Conservation (phyloP, 1,140 invertebrate genomes). For the Musca domestica region DNA sequence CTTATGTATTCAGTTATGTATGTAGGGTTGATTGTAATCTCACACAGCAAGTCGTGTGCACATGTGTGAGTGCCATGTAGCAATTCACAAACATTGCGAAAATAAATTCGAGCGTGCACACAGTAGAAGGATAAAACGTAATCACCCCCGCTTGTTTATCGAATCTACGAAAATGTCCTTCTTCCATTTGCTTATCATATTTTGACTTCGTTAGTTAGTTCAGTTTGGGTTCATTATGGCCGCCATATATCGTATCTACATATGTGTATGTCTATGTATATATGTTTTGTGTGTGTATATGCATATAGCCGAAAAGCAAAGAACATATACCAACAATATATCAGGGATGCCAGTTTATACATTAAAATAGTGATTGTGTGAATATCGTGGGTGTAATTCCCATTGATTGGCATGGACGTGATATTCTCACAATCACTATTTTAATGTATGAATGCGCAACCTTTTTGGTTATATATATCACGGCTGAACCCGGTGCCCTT, state of each 20-base stretch:
- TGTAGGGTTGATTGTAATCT: too few relatives aligned
- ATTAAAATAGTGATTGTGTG: neutral
- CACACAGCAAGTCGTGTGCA: neutral
- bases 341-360: too few relatives aligned
- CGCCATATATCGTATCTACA: conserved; percentile 8
- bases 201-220: conserved; percentile 16
- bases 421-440: too few relatives aligned
- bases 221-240: conserved; percentile 15
- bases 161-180: conserved; percentile 7
- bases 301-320: neutral
- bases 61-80: neutral
- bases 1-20: too few relatives aligned
- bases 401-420: too few relatives aligned
- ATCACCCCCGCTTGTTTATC: conserved; percentile 7
- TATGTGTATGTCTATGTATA: neutral
- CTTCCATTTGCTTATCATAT: neutral
- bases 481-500: too few relatives aligned
- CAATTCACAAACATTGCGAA: neutral
- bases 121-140: neutral
- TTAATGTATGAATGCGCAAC: too few relatives aligned
- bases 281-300: neutral
- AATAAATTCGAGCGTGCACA: neutral
- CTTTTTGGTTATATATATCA: too few relatives aligned
- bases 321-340: too few relatives aligned
- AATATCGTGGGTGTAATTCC: too few relatives aligned